These are phyloP conservation scores for Diplodus puntazzo DNA, from an alignment of 2,797 vertebrate genomes.

Conservation along the genomic window DNA sequence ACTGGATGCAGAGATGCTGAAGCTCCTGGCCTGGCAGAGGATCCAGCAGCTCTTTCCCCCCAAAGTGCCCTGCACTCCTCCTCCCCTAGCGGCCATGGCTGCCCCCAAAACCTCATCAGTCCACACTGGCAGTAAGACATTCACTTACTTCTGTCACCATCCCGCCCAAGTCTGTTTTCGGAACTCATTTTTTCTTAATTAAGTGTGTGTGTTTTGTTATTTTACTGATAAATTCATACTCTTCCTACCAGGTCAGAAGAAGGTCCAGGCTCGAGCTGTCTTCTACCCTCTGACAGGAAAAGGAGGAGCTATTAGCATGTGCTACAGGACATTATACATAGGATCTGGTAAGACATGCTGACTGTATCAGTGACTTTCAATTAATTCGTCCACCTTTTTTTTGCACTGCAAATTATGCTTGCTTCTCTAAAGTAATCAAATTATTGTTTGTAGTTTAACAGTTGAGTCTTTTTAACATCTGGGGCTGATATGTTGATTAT, in stretches of 20 bases:
- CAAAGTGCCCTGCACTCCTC: constrained; percentile 86
- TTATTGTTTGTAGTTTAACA: neutral
- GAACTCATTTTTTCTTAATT: neutral
- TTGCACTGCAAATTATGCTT: neutral
- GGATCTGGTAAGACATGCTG: constrained; percentile 89
- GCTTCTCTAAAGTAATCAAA: neutral
- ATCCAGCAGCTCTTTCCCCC: constrained; percentile 97
- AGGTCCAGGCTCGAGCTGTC: constrained; percentile 93
- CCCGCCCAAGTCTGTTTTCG: neutral
- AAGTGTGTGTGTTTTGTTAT: neutral
- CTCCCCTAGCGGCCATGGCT: constrained; percentile 67
- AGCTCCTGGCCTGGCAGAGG: constrained; percentile 97
- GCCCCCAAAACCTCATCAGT: constrained; percentile 80
- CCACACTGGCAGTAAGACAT: constrained; percentile 85
- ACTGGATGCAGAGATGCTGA: constrained; percentile 95
- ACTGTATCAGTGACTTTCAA: neutral
- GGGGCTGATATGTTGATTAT: neutral
- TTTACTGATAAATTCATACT: neutral
- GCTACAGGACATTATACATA: constrained; percentile 95
- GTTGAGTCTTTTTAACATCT: neutral
- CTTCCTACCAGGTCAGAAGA: constrained; percentile 84
- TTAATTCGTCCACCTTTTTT: neutral
- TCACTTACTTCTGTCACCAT: neutral
- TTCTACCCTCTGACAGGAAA: constrained; percentile 94
- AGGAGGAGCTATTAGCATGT: constrained; percentile 93